Percentiles rank a stretch among this genome's conserved stretches.
phyloP scores from a whole-genome alignment of 2,888 invertebrate species.

The Odontocolon sp. region DNA sequence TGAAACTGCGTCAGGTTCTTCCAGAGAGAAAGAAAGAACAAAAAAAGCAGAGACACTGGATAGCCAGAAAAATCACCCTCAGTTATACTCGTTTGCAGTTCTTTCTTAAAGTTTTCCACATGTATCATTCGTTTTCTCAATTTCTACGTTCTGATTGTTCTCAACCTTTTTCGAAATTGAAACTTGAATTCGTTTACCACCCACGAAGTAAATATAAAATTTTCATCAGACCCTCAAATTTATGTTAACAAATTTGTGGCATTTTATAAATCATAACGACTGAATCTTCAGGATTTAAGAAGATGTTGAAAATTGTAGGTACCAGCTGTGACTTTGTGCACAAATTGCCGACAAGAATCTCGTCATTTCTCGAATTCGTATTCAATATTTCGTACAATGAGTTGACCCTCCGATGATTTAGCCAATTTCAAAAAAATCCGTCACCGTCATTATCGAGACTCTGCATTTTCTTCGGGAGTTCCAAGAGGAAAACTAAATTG shows the following conservation, averaged over 20 bases:
- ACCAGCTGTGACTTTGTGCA: not conserved
- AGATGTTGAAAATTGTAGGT: too few species aligned
- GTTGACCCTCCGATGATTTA: not conserved
- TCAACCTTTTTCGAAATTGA: conserved; percentile 24
- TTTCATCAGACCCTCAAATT: too few species aligned
- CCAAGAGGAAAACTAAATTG: not conserved
- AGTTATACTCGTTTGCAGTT: not conserved
- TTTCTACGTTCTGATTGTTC: not conserved
- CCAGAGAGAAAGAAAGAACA: too few species aligned
- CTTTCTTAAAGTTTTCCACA: conserved; percentile 22
- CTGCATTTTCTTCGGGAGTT: not conserved
- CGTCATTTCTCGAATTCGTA: not conserved
- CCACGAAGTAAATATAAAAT: too few species aligned
- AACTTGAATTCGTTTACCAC: conserved; percentile 34
- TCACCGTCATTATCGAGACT: conserved; percentile 1
- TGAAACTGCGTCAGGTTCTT: conserved; percentile 26
- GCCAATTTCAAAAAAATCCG: conserved; percentile 4
- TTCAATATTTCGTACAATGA: not conserved
- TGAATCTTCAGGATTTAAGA: too few species aligned
- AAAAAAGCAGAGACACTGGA: too few species aligned
- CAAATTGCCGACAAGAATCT: not conserved
- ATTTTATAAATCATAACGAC: too few species aligned
- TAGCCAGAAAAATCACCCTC: too few species aligned
- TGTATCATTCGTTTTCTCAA: not conserved
- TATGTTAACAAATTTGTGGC: too few species aligned